Evolutionary conservation across 2,888 invertebrate genomes (phyloP).

Genomic region (Onchidella celtica): DNA sequence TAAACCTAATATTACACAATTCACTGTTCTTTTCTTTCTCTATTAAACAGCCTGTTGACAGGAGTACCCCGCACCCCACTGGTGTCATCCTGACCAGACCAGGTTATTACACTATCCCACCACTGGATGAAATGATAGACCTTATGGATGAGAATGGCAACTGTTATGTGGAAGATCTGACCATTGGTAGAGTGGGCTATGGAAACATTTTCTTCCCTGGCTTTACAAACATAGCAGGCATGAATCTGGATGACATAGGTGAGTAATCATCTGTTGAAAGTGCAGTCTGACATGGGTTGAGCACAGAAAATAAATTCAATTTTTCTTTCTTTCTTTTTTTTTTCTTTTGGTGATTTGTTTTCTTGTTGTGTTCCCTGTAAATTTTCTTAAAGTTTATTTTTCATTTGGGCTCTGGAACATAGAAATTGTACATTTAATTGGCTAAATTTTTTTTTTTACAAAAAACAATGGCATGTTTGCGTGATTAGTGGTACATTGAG

Average conservation of each 20-base stretch:
- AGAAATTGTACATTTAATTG: no score
- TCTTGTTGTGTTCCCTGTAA: neutral
- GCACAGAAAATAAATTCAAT: no score
- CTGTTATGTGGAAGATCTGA: constrained; percentile 92
- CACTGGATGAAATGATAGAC: constrained; percentile 87
- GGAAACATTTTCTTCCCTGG: constrained; percentile 93
- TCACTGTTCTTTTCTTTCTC: neutral
- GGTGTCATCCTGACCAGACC: constrained; percentile 88
- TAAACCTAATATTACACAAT: no score
- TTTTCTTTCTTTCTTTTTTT: constrained; percentile 1
- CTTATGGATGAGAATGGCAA: constrained; percentile 86
- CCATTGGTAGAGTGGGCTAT: constrained; percentile 93
- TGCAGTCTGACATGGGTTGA: neutral
- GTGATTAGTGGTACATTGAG: no score
- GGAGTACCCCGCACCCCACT: constrained; percentile 82
- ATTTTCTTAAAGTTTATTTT: no score
- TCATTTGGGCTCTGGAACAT: no score
- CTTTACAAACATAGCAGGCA: constrained; percentile 89
- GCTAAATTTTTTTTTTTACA: no score
- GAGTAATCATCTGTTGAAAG: no score
- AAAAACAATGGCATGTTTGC: no score
- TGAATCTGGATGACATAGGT: constrained; percentile 93
- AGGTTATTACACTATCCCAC: constrained; percentile 96
- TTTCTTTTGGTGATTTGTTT: neutral
- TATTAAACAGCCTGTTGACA: constrained; percentile 57